Percentiles rank a stretch among this genome's conserved stretches.
Conservation (phyloP, 2,113 vertebrate genomes). For the Trichechus manatus region DNA sequence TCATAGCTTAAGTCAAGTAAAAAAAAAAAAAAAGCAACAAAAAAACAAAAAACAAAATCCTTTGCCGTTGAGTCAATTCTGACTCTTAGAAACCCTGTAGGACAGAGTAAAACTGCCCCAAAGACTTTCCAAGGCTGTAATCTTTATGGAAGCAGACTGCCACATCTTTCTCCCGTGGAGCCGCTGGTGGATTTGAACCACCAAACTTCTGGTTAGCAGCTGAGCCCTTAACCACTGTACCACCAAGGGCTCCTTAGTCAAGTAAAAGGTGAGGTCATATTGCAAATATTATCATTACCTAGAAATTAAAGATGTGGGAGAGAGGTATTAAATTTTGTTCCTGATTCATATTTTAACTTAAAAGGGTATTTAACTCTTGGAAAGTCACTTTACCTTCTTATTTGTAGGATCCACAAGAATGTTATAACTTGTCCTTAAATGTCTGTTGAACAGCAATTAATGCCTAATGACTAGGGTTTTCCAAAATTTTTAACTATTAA, state of each 20-base stretch:
- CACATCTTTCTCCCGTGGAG: too few relatives aligned
- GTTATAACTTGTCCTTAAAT: slow-evolving; percentile 17
- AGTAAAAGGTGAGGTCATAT: background rate
- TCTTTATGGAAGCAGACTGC: too few relatives aligned
- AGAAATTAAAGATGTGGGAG: background rate
- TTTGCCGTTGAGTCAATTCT: background rate
- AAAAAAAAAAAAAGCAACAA: background rate
- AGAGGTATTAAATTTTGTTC: background rate
- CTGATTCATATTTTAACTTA: slow-evolving; percentile 38
- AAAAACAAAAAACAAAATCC: background rate
- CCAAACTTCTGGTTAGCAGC: too few relatives aligned
- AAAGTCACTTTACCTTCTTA: background rate
- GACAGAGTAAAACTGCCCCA: background rate
- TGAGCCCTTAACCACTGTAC: too few relatives aligned
- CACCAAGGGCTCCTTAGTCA: background rate
- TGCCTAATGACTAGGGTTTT: background rate
- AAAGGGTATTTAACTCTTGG: background rate
- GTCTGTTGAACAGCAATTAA: background rate
- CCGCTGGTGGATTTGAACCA: too few relatives aligned
- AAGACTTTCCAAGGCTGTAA: background rate
- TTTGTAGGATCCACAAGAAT: background rate
- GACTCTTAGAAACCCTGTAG: background rate
- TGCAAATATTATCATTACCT: background rate
- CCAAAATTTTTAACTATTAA: background rate
- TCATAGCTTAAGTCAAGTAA: background rate